Base-by-base conservation (phyloP, 2,888 invertebrate species). In the Phytoseiulus persimilis region DNA sequence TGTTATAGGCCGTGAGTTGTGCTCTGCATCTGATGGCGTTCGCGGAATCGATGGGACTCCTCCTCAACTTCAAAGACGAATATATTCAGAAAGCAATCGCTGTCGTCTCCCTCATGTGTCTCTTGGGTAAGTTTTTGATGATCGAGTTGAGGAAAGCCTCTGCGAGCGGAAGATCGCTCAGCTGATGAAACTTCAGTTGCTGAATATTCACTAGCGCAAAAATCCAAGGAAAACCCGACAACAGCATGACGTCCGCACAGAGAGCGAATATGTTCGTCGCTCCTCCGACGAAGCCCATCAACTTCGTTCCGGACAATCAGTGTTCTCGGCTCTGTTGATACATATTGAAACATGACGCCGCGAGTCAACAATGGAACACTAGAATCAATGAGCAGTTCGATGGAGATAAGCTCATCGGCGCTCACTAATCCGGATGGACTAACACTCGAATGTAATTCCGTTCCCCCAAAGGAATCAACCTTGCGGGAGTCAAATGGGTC, bases 401-500 rank as follows among this genome's bases (percentile, higher is more conserved):
- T 18, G 65, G 18, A 28, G 65, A 65, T 65, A 65, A 65, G 65
- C 65, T 28, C 65, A 65, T 11, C 28, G 65, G 5, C 65, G 14
- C 65, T 28, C 9, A 23, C 65, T 65, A 65, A 65, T 65, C 28
- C 65, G 18, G 65, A 65, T 65, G 9, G 65, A 65, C 65, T 65
- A 65, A 65, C 23, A 65, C 65, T 65, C 65, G 23, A 3, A 65
- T 18, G 65, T 65, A 65, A 23, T 65, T 65, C 65, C 28, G 2
- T 28, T 65, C 28, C 18, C 65, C 65, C 65, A 83, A 92, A 94
- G 94, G 96, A 91, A 97, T 98, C 91, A 98, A 99, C 93, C 94
- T 98, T 83, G 98, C 98, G 39, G 98, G 98, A 83, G 98, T 99
- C 0, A 98, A 98, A 93, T 98, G 98, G 98, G 98, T 99, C 39